These are phyloP conservation scores for Athalia rosae DNA, from an alignment of 2,888 invertebrate species.

Conservation along the genomic window DNA sequence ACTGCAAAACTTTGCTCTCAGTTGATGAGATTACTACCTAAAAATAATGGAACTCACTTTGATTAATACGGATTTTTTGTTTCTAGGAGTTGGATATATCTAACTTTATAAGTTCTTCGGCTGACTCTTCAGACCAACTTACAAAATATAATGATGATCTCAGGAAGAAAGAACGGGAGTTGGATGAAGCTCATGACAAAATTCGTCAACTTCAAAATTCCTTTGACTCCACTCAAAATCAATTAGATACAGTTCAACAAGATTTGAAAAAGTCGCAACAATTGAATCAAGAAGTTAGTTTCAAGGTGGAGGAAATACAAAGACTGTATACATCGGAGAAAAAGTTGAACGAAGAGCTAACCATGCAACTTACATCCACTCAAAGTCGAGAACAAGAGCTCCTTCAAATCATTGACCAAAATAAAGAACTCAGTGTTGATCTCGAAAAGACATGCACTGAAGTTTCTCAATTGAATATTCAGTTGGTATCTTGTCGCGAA, in stretches of 20 bases:
- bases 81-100: slow-evolving; percentile 77
- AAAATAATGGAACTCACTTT: no score
- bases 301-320: slow-evolving; percentile 56
- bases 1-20: no score
- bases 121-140: slow-evolving; percentile 76
- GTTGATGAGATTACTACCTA: no score
- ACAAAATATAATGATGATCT: slow-evolving; percentile 70
- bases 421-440: slow-evolving; percentile 74
- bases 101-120: slow-evolving; percentile 78
- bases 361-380: slow-evolving; percentile 50
- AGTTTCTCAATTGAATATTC: slow-evolving; percentile 62
- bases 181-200: slow-evolving; percentile 63
- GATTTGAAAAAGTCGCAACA: slow-evolving; percentile 56
- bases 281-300: slow-evolving; percentile 54
- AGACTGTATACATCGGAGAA: slow-evolving; percentile 55
- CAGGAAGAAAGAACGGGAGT: slow-evolving; percentile 68
- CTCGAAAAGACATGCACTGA: slow-evolving; percentile 73
- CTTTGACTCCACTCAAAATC: slow-evolving; percentile 57
- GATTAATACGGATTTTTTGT: slow-evolving; percentile 22
- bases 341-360: slow-evolving; percentile 53
- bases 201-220: slow-evolving; percentile 60
- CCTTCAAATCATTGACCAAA: slow-evolving; percentile 49
- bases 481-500: slow-evolving; percentile 57
- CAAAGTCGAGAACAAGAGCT: slow-evolving; percentile 57
- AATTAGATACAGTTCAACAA: slow-evolving; percentile 53